Conservation (phyloP, 2,113 vertebrate species). For the Tupaia tana region DNA sequence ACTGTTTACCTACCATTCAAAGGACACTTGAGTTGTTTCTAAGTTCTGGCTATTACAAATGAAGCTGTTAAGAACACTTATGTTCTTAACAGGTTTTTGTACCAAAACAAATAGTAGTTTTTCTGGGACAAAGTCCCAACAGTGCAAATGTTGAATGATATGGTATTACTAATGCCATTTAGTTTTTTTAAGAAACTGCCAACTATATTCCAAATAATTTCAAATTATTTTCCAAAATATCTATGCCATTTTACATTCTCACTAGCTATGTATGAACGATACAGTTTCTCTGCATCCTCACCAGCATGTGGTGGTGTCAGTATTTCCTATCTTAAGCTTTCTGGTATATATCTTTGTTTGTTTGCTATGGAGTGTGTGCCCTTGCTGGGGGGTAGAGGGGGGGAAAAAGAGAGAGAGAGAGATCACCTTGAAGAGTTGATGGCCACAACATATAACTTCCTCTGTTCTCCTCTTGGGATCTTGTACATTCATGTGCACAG, state of each 20-base stretch:
- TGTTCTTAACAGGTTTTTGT: background rate
- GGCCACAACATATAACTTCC: too few species aligned
- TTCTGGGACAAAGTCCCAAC: background rate
- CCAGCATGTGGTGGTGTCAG: background rate
- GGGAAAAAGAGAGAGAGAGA: too few species aligned
- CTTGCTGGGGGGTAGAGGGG: too few species aligned
- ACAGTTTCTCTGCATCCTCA: background rate
- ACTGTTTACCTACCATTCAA: background rate
- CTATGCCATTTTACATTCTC: background rate
- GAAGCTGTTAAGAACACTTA: background rate
- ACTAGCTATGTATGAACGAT: background rate
- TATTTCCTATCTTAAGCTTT: background rate
- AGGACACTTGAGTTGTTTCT: background rate
- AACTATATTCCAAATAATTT: background rate
- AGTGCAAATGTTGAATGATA: background rate
- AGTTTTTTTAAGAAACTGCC: background rate
- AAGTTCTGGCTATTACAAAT: background rate
- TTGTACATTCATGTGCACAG: too few species aligned
- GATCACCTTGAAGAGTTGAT: too few species aligned
- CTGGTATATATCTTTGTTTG: background rate
- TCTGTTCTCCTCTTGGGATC: too few species aligned
- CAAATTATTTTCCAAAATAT: background rate
- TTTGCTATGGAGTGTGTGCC: too few species aligned
- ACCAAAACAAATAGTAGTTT: background rate
- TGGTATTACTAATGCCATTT: background rate